Base-by-base conservation (phyloP, 2,797 vertebrate species). In the Numenius phaeopus region DNA sequence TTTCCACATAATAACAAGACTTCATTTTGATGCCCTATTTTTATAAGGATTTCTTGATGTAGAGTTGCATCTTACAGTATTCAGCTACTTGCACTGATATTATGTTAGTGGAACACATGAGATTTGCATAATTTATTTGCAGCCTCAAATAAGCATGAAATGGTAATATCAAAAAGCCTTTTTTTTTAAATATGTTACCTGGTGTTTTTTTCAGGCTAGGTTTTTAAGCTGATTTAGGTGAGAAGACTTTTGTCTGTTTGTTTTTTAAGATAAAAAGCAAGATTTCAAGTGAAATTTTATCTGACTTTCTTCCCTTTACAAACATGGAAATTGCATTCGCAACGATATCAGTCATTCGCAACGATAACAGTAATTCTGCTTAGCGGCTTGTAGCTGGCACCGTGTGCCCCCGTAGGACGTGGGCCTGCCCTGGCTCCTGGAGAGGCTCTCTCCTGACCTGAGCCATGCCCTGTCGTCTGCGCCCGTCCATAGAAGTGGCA, bases 1-100 rank as follows among this genome's bases (percentile, higher is more conserved):
- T 98, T 97, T 98, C 96, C 96, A 97, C 94, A 73, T 97, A 71
- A 89, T 89, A 69, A 91, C 76, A 86, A 65, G 32, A 83, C 65
- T 81, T 82, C 44, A 90, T 96, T 97, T 93, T 83, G 77, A 92
- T 96, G 89, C 44, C 82, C 66, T 96, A 21, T 95, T 93, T 92
- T 94, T 82, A 47, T 34, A 87, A 81, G 30, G 52, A 87, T 90
- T 95, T 92, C 44, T 87, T 83, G 57, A 55, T 89, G 54, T 92
- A 69, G 75, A 89, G 29, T 71, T 95, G 10, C 47, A 7, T 95
- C 87, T 49, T 85, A 50, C 21, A 79, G 12, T 72, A 47, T 72
- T 91, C 82, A 87, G 55, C 37, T 58, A 24, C 79, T 79, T 86
- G 26, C 1, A 0, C 54, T 72, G 27, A 44, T 70, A 22, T 3